phyloP scores from a whole-genome alignment of 2,797 vertebrate genomes.

The Anniella stebbinsi region DNA sequence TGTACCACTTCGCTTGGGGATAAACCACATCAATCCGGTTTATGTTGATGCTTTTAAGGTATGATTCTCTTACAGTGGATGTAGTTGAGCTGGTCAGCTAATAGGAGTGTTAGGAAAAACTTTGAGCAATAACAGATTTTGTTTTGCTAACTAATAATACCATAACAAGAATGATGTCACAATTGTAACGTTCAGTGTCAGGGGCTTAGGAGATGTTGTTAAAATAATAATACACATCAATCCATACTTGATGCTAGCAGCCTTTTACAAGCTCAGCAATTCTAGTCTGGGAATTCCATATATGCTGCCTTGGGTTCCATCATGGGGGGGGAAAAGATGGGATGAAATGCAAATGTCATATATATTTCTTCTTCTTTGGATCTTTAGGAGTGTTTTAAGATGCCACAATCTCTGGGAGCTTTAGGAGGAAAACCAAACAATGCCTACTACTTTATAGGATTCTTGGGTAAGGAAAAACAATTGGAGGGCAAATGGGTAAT shows the following conservation, averaged over 20 bases:
- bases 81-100: constrained; percentile 41
- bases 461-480: constrained; percentile 85
- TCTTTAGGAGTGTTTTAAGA: constrained; percentile 91
- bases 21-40: constrained; percentile 90
- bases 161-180: too few species aligned
- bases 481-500: constrained; percentile 1
- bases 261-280: not conserved
- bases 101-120: constrained; percentile 50
- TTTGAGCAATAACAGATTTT: constrained; percentile 27
- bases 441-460: constrained; percentile 92
- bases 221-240: not conserved
- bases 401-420: constrained; percentile 90
- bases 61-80: constrained; percentile 38
- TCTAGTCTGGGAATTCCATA: too few species aligned
- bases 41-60: constrained; percentile 89
- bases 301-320: not conserved
- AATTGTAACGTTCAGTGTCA: too few species aligned
- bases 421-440: constrained; percentile 92
- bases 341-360: constrained; percentile 3
- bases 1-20: constrained; percentile 88
- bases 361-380: constrained; percentile 69
- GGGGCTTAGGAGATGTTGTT: too few species aligned
- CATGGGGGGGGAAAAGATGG: not conserved
- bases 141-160: not conserved
- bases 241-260: not conserved